Evolutionary conservation across 2,113 vertebrate species (phyloP).

Genomic region (Melospiza georgiana): DNA sequence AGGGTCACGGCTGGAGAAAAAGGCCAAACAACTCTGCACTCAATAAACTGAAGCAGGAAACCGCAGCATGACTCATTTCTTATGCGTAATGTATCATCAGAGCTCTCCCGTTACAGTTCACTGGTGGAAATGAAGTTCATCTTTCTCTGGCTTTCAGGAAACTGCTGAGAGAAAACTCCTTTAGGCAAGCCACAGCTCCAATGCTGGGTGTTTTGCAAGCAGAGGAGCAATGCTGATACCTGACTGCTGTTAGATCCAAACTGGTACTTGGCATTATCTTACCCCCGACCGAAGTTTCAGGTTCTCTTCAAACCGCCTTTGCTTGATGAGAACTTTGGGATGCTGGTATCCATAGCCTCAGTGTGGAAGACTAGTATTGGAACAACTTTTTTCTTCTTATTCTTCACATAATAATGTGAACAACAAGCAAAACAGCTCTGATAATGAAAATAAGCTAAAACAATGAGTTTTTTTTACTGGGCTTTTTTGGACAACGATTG

Average conservation of each 20-base stretch:
- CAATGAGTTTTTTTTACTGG: not conserved
- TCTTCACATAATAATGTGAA: not conserved
- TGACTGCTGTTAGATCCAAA: not conserved
- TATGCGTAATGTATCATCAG: slow-evolving; percentile 26
- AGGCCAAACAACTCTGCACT: slow-evolving; percentile 34
- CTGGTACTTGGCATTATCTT: not conserved
- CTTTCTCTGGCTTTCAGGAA: slow-evolving; percentile 54
- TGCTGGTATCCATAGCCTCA: not conserved
- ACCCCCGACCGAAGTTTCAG: not conserved
- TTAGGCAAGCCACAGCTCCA: not conserved
- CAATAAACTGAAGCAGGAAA: slow-evolving; percentile 57
- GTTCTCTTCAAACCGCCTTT: not conserved
- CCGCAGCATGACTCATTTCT: slow-evolving; percentile 54
- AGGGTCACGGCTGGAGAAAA: slow-evolving; percentile 37
- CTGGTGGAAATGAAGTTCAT: slow-evolving; percentile 51
- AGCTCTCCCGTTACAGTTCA: slow-evolving; percentile 32
- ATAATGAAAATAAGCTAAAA: slow-evolving; percentile 20
- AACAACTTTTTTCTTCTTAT: not conserved
- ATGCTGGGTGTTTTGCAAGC: not conserved
- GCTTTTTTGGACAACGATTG: not conserved
- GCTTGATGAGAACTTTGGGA: not conserved
- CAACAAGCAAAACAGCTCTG: not conserved
- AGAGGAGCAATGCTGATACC: not conserved
- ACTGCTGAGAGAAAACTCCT: slow-evolving; percentile 31
- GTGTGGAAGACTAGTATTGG: not conserved